These are phyloP conservation scores for Bombus balteatus DNA, from an alignment of 1,140 invertebrate genomes.

Conservation along the genomic window DNA sequence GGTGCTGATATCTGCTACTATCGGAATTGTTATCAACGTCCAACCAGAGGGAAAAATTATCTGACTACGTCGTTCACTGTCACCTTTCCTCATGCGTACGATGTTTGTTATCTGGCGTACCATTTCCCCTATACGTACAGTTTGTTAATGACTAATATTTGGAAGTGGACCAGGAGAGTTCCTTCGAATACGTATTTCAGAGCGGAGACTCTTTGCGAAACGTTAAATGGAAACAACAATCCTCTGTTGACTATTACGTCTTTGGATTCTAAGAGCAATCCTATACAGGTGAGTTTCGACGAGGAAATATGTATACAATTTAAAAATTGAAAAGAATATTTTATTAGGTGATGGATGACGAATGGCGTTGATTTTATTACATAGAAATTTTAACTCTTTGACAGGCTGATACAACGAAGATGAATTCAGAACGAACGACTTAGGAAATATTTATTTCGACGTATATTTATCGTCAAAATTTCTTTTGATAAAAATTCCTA, in stretches of 20 bases:
- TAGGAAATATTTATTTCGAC: not conserved
- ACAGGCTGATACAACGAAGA: not conserved
- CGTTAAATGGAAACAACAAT: constrained; percentile 89
- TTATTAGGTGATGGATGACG: too few species aligned
- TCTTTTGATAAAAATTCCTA: too few species aligned
- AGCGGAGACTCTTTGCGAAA: constrained; percentile 88
- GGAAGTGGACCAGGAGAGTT: constrained; percentile 83
- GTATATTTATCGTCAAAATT: too few species aligned
- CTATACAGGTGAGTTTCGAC: constrained; percentile 81
- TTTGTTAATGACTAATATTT: constrained; percentile 88
- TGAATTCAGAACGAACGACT: not conserved
- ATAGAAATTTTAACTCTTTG: not conserved
- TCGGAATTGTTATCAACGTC: constrained; percentile 86
- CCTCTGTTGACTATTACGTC: constrained; percentile 92
- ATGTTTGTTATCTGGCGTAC: constrained; percentile 95
- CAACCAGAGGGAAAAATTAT: constrained; percentile 85
- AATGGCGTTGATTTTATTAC: not conserved
- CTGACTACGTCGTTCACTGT: constrained; percentile 92
- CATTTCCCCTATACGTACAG: constrained; percentile 96
- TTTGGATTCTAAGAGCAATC: constrained; percentile 83
- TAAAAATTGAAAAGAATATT: not conserved
- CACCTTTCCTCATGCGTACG: constrained; percentile 89
- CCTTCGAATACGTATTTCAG: constrained; percentile 83
- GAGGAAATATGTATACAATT: accelerated
- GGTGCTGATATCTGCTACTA: constrained; percentile 94